These are phyloP conservation scores for Chionoecetes opilio DNA, from an alignment of 1,140 invertebrate genomes.

Conservation along the genomic window DNA sequence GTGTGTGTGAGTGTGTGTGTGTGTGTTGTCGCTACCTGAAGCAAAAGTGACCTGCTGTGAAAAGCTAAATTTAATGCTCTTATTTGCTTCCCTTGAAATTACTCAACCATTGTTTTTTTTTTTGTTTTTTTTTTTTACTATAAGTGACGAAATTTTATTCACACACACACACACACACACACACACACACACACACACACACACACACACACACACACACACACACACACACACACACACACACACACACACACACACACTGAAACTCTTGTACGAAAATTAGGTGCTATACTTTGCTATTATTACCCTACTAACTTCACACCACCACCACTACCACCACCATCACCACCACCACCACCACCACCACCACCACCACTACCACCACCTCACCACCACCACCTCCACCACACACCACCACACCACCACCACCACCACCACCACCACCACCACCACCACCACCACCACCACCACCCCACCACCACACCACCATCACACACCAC, in stretches of 20 bases:
- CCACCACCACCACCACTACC: background rate
- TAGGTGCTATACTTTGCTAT: background rate
- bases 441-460: slow-evolving; percentile 31
- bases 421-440: slow-evolving; percentile 6
- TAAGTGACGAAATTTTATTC: too few relatives aligned
- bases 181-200: slow-evolving; percentile 27
- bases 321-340: slow-evolving; percentile 34
- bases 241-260: slow-evolving; percentile 27
- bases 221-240: slow-evolving; percentile 27
- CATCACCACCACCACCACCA: slow-evolving; percentile 22
- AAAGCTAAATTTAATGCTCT: too few relatives aligned
- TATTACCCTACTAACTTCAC: background rate
- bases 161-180: background rate
- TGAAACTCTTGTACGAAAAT: background rate
- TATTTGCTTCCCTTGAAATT: too few relatives aligned
- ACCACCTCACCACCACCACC: too few relatives aligned
- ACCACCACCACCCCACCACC: background rate
- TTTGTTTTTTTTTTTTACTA: too few relatives aligned
- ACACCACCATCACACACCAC: background rate
- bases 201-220: slow-evolving; percentile 27
- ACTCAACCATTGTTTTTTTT: too few relatives aligned
- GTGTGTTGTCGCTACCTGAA: too few relatives aligned
- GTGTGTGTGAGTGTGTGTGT: too few relatives aligned
- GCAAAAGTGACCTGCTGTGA: too few relatives aligned
- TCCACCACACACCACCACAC: background rate